phyloP scores from a whole-genome alignment of 2,888 invertebrate genomes.

The Leptura quadrifasciata region DNA sequence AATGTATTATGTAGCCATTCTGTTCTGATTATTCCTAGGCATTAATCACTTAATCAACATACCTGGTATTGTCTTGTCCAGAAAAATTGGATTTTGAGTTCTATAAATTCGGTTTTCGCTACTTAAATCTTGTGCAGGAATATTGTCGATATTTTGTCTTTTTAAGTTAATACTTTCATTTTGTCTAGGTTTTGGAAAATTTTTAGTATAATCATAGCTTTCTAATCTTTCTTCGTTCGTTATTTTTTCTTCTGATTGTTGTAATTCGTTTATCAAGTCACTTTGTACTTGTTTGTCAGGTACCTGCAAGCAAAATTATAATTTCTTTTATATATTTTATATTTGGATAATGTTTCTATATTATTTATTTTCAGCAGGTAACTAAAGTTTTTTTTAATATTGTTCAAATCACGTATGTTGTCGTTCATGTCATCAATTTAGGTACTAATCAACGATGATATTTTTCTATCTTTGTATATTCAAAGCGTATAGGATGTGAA shows the following conservation, averaged over 20 bases:
- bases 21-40: no score
- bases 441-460: no score
- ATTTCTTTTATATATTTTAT: not conserved
- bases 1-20: no score
- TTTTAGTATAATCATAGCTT: conserved; percentile 37
- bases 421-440: no score
- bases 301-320: conserved; percentile 56
- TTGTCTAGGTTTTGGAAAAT: conserved; percentile 36
- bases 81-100: conserved; percentile 28
- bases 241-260: conserved; percentile 42
- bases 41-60: conserved; percentile 17
- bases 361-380: no score
- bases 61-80: conserved; percentile 50
- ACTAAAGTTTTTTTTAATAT: no score
- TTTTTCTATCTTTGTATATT: no score
- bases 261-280: conserved; percentile 44
- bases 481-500: no score
- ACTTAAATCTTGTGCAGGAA: conserved; percentile 42
- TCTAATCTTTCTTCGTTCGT: conserved; percentile 43
- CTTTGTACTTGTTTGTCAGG: conserved; percentile 60
- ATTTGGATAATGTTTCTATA: not conserved
- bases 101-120: conserved; percentile 31
- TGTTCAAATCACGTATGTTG: no score
- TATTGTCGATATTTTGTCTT: conserved; percentile 44
- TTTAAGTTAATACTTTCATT: conserved; percentile 47